Conservation (phyloP, 2,113 vertebrate genomes). For the Mesocricetus auratus region DNA sequence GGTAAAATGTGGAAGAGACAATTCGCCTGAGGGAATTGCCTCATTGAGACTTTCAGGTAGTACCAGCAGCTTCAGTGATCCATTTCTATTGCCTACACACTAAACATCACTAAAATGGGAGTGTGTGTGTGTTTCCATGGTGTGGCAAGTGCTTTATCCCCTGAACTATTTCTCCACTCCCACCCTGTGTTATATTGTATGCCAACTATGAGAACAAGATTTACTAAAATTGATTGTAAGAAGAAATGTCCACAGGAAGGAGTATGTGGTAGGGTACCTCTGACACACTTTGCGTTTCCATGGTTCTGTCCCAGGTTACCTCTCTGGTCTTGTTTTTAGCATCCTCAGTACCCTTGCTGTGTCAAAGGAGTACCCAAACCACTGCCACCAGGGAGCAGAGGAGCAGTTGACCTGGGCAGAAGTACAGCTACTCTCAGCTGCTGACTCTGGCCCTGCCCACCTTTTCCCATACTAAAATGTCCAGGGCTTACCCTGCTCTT, state of each 20-base stretch:
- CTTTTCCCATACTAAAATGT: background rate
- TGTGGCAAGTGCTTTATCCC: background rate
- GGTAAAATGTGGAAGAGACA: background rate
- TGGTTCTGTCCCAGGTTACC: background rate
- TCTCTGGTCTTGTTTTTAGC: background rate
- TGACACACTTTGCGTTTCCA: background rate
- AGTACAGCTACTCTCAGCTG: background rate
- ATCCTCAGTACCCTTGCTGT: background rate
- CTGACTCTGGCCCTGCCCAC: background rate
- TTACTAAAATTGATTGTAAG: background rate
- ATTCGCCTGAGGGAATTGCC: background rate
- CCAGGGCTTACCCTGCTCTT: background rate
- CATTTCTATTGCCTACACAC: background rate
- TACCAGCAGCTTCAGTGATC: background rate
- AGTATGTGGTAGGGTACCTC: background rate
- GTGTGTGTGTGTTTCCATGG: background rate
- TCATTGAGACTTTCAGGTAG: background rate
- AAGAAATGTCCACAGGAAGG: background rate
- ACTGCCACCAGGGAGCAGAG: conserved; percentile 34
- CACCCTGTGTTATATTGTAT: background rate
- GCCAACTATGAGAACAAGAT: background rate
- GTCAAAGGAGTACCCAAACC: conserved; percentile 55
- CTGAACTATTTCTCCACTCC: background rate
- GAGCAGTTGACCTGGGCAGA: background rate
- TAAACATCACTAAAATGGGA: conserved; percentile 27